Percentiles rank a stretch among this genome's conserved stretches.
Evolutionary conservation across 2,797 vertebrate species (phyloP).

Genomic region (Bradypodion ventrale): DNA sequence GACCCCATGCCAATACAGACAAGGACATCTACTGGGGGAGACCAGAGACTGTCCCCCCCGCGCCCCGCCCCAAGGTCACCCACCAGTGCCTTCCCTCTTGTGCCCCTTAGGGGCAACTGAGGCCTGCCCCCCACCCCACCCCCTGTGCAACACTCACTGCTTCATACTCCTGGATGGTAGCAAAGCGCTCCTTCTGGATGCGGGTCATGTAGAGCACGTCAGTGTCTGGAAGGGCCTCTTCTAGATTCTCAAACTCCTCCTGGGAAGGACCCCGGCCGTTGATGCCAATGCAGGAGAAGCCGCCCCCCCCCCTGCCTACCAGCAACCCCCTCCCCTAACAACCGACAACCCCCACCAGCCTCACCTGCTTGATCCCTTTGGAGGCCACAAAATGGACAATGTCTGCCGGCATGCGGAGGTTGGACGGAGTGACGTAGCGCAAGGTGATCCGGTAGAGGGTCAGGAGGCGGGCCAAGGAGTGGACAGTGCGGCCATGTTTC

Average conservation of each 20-base stretch:
- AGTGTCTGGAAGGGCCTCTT: conserved; percentile 91
- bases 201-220: conserved; percentile 98
- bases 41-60: too few relatives aligned
- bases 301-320: neutral
- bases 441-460: conserved; percentile 93
- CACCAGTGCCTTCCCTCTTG: neutral
- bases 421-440: conserved; percentile 90
- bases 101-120: neutral
- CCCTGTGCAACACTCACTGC: conserved; percentile 83
- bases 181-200: conserved; percentile 95
- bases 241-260: conserved; percentile 94
- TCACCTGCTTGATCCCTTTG: conserved; percentile 93
- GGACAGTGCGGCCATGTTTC: conserved; percentile 96
- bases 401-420: conserved; percentile 88
- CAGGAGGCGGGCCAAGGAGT: conserved; percentile 93
- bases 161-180: conserved; percentile 85
- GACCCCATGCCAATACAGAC: neutral
- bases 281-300: rapidly evolving
- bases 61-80: too few relatives aligned
- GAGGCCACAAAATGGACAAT: conserved; percentile 90
- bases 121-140: neutral
- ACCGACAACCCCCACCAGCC: neutral
- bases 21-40: too few relatives aligned
- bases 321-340: neutral
- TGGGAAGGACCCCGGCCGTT: conserved; percentile 46